Conservation (phyloP, 1,140 invertebrate genomes). For the Choristoneura fumiferana region DNA sequence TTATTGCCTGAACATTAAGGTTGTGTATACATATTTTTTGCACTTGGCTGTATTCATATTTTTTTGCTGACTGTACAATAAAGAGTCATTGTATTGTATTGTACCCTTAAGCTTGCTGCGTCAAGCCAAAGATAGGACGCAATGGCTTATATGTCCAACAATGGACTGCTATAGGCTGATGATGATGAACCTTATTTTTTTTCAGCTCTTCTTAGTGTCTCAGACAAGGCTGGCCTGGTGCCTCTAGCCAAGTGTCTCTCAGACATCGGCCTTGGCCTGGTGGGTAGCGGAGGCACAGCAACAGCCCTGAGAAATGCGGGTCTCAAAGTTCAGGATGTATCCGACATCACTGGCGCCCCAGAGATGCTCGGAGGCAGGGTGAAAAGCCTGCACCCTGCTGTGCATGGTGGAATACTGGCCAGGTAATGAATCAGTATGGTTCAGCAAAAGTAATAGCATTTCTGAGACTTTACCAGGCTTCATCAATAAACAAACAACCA, state of each 20-base stretch:
- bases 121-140: too few relatives aligned
- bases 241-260: constrained; percentile 88
- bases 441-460: too few relatives aligned
- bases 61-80: too few relatives aligned
- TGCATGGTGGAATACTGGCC: constrained; percentile 91
- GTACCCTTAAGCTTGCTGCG: too few relatives aligned
- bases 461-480: too few relatives aligned
- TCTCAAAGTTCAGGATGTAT: constrained; percentile 90
- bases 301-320: constrained; percentile 89
- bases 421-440: constrained; percentile 63
- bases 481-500: too few relatives aligned
- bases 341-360: constrained; percentile 90
- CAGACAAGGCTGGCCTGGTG: constrained; percentile 93
- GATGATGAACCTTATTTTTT: constrained; percentile 18
- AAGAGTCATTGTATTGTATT: too few relatives aligned
- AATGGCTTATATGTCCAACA: not conserved
- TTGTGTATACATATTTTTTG: too few relatives aligned
- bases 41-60: too few relatives aligned
- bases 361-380: constrained; percentile 98
- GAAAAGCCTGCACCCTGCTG: constrained; percentile 97
- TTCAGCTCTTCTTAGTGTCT: constrained; percentile 95
- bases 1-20: too few relatives aligned
- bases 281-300: constrained; percentile 97
- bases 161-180: too few relatives aligned
- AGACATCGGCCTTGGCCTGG: constrained; percentile 88